These are phyloP conservation scores for Phortica magna DNA, from an alignment of 2,888 invertebrate genomes.

Conservation along the genomic window DNA sequence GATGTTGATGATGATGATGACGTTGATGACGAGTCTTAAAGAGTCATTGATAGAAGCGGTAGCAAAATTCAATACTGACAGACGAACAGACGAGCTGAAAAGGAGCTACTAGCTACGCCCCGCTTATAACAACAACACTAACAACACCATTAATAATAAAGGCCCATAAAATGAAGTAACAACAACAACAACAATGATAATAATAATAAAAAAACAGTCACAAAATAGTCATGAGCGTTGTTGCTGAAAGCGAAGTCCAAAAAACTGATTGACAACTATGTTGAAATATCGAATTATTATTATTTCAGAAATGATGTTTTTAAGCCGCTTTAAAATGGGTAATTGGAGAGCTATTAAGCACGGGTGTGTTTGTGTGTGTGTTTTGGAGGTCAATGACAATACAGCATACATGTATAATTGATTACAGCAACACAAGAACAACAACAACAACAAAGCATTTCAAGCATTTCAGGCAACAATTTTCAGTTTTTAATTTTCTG, in stretches of 20 bases:
- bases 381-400: slow-evolving; percentile 71
- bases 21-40: slow-evolving; percentile 38
- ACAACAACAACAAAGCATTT: not conserved
- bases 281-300: slow-evolving; percentile 72
- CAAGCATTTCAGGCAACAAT: not conserved
- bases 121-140: slow-evolving; percentile 16
- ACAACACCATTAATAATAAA: slow-evolving; percentile 11
- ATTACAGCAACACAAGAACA: slow-evolving; percentile 53
- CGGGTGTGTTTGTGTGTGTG: slow-evolving; percentile 65
- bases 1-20: slow-evolving; percentile 60
- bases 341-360: slow-evolving; percentile 68
- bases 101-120: slow-evolving; percentile 48
- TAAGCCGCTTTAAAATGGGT: slow-evolving; percentile 68
- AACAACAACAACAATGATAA: not conserved
- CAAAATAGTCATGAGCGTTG: not conserved
- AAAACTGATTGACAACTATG: slow-evolving; percentile 69
- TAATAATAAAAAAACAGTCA: not conserved
- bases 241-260: not conserved
- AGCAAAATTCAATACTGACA: slow-evolving; percentile 41
- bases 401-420: slow-evolving; percentile 51
- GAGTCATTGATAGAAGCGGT: slow-evolving; percentile 37
- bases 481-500: not conserved
- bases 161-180: not conserved
- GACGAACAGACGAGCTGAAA: slow-evolving; percentile 44
- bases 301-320: slow-evolving; percentile 58